A percentile compares a stretch with the other conserved stretches of the same genome.
phyloP scores from a whole-genome alignment of 2,797 vertebrate species.

The Xiphophorus birchmanni region DNA sequence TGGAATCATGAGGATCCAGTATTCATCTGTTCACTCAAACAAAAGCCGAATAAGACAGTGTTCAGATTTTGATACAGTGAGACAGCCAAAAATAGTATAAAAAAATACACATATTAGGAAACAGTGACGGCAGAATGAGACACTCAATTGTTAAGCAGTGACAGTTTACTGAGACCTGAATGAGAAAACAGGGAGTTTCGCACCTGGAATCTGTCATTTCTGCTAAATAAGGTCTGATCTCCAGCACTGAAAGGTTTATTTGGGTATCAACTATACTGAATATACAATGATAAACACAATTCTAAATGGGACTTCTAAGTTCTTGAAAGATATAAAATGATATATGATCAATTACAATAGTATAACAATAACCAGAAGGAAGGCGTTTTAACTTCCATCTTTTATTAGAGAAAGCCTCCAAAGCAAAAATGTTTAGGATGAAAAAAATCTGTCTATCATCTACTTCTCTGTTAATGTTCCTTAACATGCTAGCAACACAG shows the following conservation, averaged over 20 bases:
- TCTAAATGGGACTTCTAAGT: background rate
- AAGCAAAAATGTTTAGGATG: background rate
- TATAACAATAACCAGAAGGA: background rate
- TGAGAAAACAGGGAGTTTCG: slow-evolving; percentile 30
- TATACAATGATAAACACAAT: background rate
- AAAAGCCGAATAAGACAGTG: slow-evolving; percentile 9
- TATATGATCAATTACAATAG: background rate
- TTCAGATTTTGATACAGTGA: background rate
- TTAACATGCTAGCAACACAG: background rate
- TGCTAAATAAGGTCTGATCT: slow-evolving; percentile 3
- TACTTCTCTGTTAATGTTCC: background rate
- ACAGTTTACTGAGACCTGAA: slow-evolving; percentile 36
- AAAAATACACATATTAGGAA: slow-evolving; percentile 7
- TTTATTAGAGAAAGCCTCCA: background rate
- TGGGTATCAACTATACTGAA: background rate
- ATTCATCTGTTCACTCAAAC: slow-evolving; percentile 17
- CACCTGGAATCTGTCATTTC: slow-evolving; percentile 21
- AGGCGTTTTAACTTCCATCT: background rate
- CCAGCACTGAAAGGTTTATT: background rate
- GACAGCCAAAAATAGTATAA: background rate
- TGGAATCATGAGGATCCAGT: background rate
- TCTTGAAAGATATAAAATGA: background rate
- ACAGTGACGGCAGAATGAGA: slow-evolving; percentile 12
- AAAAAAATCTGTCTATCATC: background rate
- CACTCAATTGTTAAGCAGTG: slow-evolving; percentile 22